A percentile compares a stretch with the other conserved stretches of the same genome.
phyloP scores from a whole-genome alignment of 2,797 vertebrate genomes.

The Eutrigla gurnardus region DNA sequence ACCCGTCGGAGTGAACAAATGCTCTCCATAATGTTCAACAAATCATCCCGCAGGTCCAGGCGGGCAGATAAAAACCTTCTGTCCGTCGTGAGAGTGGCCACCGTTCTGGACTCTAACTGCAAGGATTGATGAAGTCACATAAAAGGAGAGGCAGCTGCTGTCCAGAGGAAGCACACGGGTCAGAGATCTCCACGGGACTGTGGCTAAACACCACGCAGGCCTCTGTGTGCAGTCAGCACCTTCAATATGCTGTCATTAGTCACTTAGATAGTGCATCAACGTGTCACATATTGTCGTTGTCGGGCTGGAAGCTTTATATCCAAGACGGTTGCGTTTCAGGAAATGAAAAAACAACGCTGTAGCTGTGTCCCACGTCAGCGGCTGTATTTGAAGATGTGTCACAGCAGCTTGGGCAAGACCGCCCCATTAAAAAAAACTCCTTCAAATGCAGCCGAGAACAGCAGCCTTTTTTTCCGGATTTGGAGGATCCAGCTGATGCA shows the following conservation, averaged over 20 bases:
- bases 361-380: too few relatives aligned
- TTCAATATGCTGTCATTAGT: constrained; percentile 25
- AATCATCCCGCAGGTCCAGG: constrained; percentile 52
- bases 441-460: too few relatives aligned
- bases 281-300: not conserved
- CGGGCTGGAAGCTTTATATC: not conserved
- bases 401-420: too few relatives aligned
- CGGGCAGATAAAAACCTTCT: constrained; percentile 33
- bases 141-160: constrained; percentile 58
- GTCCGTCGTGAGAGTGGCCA: constrained; percentile 47
- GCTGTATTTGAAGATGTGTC: too few relatives aligned
- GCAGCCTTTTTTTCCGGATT: too few relatives aligned
- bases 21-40: constrained; percentile 47
- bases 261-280: constrained; percentile 2
- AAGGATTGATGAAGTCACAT: constrained; percentile 66
- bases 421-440: too few relatives aligned
- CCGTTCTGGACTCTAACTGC: constrained; percentile 42
- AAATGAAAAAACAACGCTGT: too few relatives aligned
- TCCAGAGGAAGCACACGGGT: constrained; percentile 57
- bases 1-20: constrained; percentile 41
- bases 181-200: constrained; percentile 52
- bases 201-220: constrained; percentile 51
- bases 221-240: constrained; percentile 9
- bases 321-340: too few relatives aligned
- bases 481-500: too few relatives aligned